A percentile compares a stretch with the other conserved stretches of the same genome.
These are phyloP conservation scores for Otolemur crassicaudatus DNA, from an alignment of 2,797 vertebrate genomes.

Conservation along the genomic window DNA sequence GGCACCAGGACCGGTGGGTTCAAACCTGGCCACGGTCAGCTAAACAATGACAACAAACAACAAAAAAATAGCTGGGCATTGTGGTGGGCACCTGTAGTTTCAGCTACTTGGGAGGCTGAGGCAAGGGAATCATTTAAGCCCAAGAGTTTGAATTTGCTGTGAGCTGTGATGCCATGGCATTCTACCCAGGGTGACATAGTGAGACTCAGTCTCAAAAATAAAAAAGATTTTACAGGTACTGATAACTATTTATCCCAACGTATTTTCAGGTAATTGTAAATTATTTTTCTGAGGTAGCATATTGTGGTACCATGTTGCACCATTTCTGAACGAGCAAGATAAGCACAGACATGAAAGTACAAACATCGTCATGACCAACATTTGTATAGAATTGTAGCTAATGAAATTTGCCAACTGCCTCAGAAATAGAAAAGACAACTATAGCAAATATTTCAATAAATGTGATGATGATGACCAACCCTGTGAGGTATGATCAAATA, in stretches of 20 bases:
- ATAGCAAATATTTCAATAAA: neutral
- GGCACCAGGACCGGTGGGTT: too few relatives aligned
- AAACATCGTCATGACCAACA: neutral
- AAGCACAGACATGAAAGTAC: constrained; percentile 33
- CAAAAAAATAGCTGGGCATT: too few relatives aligned
- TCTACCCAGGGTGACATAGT: too few relatives aligned
- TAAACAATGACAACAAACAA: too few relatives aligned
- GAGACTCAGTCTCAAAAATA: too few relatives aligned
- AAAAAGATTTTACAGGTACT: neutral
- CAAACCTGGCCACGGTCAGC: too few relatives aligned
- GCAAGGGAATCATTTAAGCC: too few relatives aligned
- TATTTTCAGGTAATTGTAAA: constrained; percentile 37
- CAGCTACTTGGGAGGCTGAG: too few relatives aligned
- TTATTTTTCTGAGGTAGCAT: constrained; percentile 46
- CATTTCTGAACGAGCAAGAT: constrained; percentile 41
- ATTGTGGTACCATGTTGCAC: neutral
- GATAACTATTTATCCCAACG: neutral
- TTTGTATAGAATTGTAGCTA: neutral
- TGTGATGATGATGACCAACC: neutral
- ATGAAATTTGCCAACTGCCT: constrained; percentile 15
- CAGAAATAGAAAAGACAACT: constrained; percentile 40
- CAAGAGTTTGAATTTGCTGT: too few relatives aligned
- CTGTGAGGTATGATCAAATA: neutral
- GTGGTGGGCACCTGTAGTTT: too few relatives aligned
- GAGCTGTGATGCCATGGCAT: too few relatives aligned